Evolutionary conservation across 2,797 vertebrate species (phyloP), one percentile per base, ranked within the genome.

Genomic region (Muscicapa striata): DNA sequence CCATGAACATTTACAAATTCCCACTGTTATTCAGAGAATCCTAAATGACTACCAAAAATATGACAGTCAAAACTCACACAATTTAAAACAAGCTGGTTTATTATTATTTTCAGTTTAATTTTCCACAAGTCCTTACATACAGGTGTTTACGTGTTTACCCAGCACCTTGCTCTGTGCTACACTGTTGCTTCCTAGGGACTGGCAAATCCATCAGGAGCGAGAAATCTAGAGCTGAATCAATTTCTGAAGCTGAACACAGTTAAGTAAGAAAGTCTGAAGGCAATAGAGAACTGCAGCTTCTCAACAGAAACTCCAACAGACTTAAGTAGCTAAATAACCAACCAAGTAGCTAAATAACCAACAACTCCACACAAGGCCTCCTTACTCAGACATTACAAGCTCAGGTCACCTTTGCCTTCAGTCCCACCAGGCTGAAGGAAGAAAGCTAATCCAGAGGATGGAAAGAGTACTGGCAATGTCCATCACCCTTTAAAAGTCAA

Each of bases 111-210:
- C 34, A 45, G 27, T 57, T 80, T 20, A 15, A 1, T 23, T 34
- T 61, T 54, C 27, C 13, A 4, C 7, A 84, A 84, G 11, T 8
- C 12, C 7, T 55, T n/a, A n/a, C 0, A 0, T 23, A 72, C 8
- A 61, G 21, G 15, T 23, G 7, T 49, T 86, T 6, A 89, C 2
- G 1, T 4, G 5, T 34, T 64, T 46, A 45, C 6, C 23, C 20
- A 81, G 9, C 1, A 5, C 46, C 20, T 61, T 26, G 27, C 1
- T 3, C 38, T 43, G 15, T 20, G 13, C n/a, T n/a, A 72, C 26
- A 22, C 24, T 9, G 2, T 55, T 43, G 14, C 13, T 63, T 81
- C 36, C n/a, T 45, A 66, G 1, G 2, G 36, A 85, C 11, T 24
- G 66, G 30, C 24, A 92, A 72, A 75, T 21, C 19, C 51, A 75